phyloP scores from a whole-genome alignment of 1,140 invertebrate species.

The Musca vetustissima region DNA sequence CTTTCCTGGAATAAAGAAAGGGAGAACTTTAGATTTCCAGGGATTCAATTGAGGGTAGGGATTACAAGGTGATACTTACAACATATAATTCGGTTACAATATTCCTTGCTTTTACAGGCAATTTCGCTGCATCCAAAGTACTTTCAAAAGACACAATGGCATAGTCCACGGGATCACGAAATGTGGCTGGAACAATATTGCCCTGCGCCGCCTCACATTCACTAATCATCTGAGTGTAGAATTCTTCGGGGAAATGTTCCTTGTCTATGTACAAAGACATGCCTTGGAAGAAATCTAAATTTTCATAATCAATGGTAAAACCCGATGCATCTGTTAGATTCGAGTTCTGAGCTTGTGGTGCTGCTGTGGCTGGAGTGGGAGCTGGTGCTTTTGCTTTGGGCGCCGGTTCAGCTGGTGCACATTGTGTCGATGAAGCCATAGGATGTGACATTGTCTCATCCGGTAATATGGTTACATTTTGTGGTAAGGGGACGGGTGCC shows the following conservation, averaged over 20 bases:
- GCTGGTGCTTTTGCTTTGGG: not conserved
- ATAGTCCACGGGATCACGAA: conserved; percentile 61
- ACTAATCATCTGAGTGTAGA: conserved; percentile 47
- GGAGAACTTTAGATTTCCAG: not conserved
- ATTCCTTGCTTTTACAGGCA: conserved; percentile 57
- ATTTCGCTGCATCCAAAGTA: conserved; percentile 38
- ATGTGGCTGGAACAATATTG: conserved; percentile 55
- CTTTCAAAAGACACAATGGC: conserved; percentile 59
- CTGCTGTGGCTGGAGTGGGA: not conserved
- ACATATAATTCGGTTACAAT: conserved; percentile 64
- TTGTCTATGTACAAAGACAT: conserved; percentile 56
- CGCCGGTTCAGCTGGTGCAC: conserved; percentile 34
- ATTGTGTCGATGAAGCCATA: conserved; percentile 38
- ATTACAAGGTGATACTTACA: conserved; percentile 44
- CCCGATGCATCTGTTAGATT: conserved; percentile 22
- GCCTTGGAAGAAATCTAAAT: conserved; percentile 54
- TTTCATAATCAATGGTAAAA: conserved; percentile 47
- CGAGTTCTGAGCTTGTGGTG: conserved; percentile 10
- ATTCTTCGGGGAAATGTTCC: conserved; percentile 55
- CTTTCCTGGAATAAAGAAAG: conserved; percentile 55
- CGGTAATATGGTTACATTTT: not conserved
- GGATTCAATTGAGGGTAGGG: not conserved
- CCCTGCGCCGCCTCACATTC: conserved; percentile 58
- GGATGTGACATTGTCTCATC: conserved; percentile 25
- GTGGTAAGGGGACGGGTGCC: conserved; percentile 15